phyloP scores from a whole-genome alignment of 1,140 invertebrate genomes.

The Zophobas atratus region DNA sequence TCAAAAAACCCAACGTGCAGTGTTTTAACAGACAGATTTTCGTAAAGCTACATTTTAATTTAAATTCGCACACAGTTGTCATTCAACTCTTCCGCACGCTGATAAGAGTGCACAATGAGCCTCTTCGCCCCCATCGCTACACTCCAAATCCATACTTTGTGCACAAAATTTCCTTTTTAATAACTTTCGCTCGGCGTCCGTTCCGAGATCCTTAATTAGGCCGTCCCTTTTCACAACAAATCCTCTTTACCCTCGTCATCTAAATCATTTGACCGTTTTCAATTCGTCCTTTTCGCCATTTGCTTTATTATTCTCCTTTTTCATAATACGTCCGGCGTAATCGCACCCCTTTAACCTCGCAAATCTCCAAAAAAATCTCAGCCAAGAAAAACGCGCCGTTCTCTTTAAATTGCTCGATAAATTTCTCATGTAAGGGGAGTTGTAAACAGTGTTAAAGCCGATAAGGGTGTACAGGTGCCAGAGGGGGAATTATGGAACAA shows the following conservation, averaged over 20 bases:
- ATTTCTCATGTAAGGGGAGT: not conserved
- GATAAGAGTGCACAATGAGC: not conserved
- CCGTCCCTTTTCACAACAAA: constrained; percentile 6
- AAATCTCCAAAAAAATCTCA: not conserved
- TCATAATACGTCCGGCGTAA: not conserved
- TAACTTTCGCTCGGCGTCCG: not conserved
- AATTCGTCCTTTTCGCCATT: not conserved
- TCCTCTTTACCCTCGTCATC: constrained; percentile 7
- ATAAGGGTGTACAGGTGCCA: constrained; percentile 9
- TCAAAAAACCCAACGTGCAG: too few relatives aligned
- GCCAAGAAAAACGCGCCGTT: not conserved
- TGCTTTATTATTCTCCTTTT: not conserved
- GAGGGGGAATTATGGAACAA: not conserved
- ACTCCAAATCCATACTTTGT: too few relatives aligned
- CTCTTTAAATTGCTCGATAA: constrained; percentile 11
- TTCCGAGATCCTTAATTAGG: not conserved
- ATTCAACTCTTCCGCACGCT: too few relatives aligned
- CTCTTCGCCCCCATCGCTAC: not conserved
- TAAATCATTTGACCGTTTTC: not conserved
- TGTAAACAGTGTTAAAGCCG: constrained; percentile 10
- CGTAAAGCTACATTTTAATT: too few relatives aligned
- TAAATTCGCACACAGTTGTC: too few relatives aligned
- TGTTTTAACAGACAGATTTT: too few relatives aligned
- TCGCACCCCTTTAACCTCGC: not conserved
- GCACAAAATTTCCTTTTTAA: too few relatives aligned